Evolutionary conservation across 2,888 invertebrate species (phyloP).

Genomic region (Lottia scabra): DNA sequence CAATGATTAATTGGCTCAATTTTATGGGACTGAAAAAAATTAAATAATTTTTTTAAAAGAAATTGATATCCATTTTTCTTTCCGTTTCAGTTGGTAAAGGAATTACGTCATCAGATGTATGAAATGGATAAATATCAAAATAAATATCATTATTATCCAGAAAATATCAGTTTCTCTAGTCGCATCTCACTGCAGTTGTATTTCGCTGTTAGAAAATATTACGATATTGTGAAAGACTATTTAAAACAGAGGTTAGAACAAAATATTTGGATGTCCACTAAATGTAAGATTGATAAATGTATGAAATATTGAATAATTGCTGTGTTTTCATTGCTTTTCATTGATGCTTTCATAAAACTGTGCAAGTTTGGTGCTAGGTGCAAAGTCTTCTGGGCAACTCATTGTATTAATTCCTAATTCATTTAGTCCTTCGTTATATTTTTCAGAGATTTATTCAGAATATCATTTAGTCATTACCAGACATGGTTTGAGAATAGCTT

Average conservation of each 20-base stretch:
- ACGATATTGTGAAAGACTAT: constrained; percentile 45
- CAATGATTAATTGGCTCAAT: too few relatives aligned
- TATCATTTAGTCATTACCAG: constrained; percentile 56
- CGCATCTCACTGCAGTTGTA: constrained; percentile 53
- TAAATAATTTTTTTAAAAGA: too few relatives aligned
- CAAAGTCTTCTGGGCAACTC: too few relatives aligned
- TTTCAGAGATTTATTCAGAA: constrained; percentile 58
- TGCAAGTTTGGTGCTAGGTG: too few relatives aligned
- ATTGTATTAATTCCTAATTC: too few relatives aligned
- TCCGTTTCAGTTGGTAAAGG: constrained; percentile 45
- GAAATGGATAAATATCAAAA: constrained; percentile 60
- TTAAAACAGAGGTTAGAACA: constrained; percentile 50
- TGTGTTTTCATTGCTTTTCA: too few relatives aligned
- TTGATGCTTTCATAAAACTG: too few relatives aligned
- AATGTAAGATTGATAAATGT: too few relatives aligned
- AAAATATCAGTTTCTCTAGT: constrained; percentile 57
- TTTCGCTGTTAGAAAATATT: constrained; percentile 51
- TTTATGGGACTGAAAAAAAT: too few relatives aligned
- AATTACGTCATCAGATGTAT: constrained; percentile 48
- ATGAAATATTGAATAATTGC: too few relatives aligned
- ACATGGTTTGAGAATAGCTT: constrained; percentile 61
- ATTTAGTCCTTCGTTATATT: too few relatives aligned
- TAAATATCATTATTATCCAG: constrained; percentile 52
- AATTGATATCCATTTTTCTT: background rate
- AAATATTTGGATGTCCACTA: too few relatives aligned